A percentile compares a stretch with the other conserved stretches of the same genome.
Evolutionary conservation across 2,113 vertebrate species (phyloP).

Genomic region (Mesembrinibis cayennensis): DNA sequence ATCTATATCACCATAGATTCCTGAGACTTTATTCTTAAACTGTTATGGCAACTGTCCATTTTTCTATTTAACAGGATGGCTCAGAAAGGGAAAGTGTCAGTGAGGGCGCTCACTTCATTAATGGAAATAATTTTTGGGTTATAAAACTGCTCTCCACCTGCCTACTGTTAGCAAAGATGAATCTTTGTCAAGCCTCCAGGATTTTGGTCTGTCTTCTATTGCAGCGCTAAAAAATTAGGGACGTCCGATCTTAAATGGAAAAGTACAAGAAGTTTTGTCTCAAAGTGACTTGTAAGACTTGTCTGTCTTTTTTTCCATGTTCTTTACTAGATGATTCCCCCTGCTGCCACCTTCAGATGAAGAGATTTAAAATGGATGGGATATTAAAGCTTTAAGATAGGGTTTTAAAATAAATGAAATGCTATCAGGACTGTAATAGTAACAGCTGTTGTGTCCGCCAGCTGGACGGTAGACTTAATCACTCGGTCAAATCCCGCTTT

Average conservation of each 20-base stretch:
- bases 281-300: background rate
- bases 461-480: conserved; percentile 20
- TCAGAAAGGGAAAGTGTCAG: background rate
- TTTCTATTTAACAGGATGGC: background rate
- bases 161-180: background rate
- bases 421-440: conserved; percentile 4
- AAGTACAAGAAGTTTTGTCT: conserved; percentile 8
- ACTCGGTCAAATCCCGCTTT: background rate
- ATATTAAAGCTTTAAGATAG: conserved; percentile 41
- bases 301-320: background rate
- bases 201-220: background rate
- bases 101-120: background rate
- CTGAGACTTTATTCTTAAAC: background rate
- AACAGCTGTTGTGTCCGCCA: conserved; percentile 31
- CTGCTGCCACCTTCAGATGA: conserved; percentile 23
- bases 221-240: background rate
- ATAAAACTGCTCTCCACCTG: background rate
- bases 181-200: background rate
- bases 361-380: conserved; percentile 2
- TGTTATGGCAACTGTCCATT: background rate
- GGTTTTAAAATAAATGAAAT: conserved; percentile 50
- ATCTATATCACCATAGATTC: background rate
- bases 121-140: background rate
- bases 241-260: background rate
- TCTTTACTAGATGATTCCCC: background rate